Evolutionary conservation across 2,888 invertebrate species (phyloP), one percentile per base, ranked within the genome.

Genomic region (Tridacna crocea): DNA sequence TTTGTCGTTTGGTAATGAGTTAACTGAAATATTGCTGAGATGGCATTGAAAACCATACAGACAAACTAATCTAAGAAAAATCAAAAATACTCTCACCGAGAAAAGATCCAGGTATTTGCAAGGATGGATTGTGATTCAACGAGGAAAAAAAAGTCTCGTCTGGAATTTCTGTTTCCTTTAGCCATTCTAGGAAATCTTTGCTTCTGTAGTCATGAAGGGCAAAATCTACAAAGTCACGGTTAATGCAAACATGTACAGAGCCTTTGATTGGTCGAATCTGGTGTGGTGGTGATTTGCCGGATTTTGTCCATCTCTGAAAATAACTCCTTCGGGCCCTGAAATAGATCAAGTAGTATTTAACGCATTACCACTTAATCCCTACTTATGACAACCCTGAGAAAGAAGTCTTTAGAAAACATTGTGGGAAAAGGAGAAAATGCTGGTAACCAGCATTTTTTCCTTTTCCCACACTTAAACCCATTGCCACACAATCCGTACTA

Each of bases 131-230:
- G 24, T 79, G 79, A 61, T 75, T 79, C 27, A 79, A 36, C 4
- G 79, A 75, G 19, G 79, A 48, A 22, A 79, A 79, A 55, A 79
- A 79, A 0, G 75, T 36, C 48, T 79, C 79, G 60, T 79, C 79
- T 8, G 79, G 75, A 22, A 75, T 75, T 3, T 70, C 48, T 19
- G 75, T 72, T 10, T 75, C 60, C 2, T 74, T 68, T 19, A 75
- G 61, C 75, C 75, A 79, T n/a, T 63, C 27, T 15, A 70, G 72
- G 26, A 79, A 79, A 48, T 70, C 75, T 17, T 13, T 60, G 11
- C 66, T 65, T 8, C 75, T 26, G 19, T 61, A 55, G 61, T 79
- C 75, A 22, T 79, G 70, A 4, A 79, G 19, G 51, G 72, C 70
- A 46, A 75, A 79, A 26, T 79, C 75, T 1, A 79, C 79, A 55